Conservation (phyloP, 2,113 vertebrate species). For the Psittacara wagleri region DNA sequence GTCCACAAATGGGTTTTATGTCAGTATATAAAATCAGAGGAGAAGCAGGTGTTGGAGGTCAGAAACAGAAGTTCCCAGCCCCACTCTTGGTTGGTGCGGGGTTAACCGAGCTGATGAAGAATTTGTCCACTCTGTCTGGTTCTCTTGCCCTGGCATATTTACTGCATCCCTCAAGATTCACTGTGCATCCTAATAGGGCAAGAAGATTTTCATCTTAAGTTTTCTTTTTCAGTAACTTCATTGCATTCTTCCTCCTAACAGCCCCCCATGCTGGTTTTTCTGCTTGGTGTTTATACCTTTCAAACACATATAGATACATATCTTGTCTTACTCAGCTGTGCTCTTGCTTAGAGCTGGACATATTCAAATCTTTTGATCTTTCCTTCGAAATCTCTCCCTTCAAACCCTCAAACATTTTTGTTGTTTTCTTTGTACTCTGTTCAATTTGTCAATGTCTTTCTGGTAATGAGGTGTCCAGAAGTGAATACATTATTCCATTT, state of each 20-base stretch:
- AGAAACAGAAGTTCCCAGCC: background rate
- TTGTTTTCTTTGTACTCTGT: slow-evolving; percentile 55
- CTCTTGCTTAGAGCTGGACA: background rate
- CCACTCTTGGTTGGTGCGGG: background rate
- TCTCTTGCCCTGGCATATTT: background rate
- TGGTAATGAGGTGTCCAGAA: slow-evolving; percentile 67
- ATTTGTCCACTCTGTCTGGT: background rate
- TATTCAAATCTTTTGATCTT: slow-evolving; percentile 26
- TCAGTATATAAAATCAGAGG: background rate
- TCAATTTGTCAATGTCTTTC: slow-evolving; percentile 55
- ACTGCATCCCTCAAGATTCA: background rate
- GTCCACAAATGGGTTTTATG: background rate
- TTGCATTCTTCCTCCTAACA: background rate
- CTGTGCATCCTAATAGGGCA: background rate
- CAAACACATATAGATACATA: background rate
- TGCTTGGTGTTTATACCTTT: slow-evolving; percentile 36
- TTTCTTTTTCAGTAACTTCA: background rate
- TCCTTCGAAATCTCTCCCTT: slow-evolving; percentile 15
- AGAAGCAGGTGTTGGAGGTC: background rate
- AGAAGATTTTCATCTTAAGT: background rate
- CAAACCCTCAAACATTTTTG: slow-evolving; percentile 47
- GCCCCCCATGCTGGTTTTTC: background rate
- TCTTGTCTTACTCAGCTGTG: background rate
- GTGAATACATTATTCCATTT: slow-evolving; percentile 61
- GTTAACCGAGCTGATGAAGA: background rate